Evolutionary conservation across 2,797 vertebrate species (phyloP).

Genomic region (Mus minutoides): DNA sequence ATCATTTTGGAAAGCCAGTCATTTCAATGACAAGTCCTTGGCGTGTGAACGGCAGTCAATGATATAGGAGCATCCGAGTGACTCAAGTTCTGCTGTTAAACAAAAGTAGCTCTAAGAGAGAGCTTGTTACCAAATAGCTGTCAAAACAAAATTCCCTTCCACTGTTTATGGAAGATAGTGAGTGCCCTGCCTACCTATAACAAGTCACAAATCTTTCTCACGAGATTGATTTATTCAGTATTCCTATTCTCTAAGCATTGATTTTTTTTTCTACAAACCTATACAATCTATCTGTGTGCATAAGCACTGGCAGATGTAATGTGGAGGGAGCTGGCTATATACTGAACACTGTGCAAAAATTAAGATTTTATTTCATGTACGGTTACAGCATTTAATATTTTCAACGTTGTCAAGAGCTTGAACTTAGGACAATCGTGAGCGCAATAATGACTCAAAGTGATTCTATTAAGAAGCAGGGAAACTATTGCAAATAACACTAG

Average conservation of each 20-base stretch:
- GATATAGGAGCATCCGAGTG: background rate
- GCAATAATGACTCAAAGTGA: background rate
- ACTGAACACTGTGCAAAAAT: background rate
- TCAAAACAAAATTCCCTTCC: constrained; percentile 59
- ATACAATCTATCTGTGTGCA: constrained; percentile 29
- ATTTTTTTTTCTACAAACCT: constrained; percentile 70
- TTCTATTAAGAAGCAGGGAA: background rate
- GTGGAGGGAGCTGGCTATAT: background rate
- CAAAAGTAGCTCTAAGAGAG: constrained; percentile 59
- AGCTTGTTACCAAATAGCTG: constrained; percentile 59
- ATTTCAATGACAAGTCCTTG: background rate
- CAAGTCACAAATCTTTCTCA: background rate
- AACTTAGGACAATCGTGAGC: constrained; percentile 4
- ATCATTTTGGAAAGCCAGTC: constrained; percentile 43
- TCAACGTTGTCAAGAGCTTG: background rate
- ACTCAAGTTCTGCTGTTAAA: constrained; percentile 52
- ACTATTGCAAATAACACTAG: background rate
- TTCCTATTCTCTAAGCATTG: constrained; percentile 65
- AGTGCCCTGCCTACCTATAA: background rate
- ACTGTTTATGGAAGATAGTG: constrained; percentile 42
- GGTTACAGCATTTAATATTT: constrained; percentile 4
- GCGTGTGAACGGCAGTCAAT: background rate
- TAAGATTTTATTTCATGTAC: background rate
- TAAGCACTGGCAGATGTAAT: background rate
- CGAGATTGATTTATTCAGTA: background rate